Conservation (phyloP, 2,797 vertebrate species). For the Kryptopterus vitreolus region DNA sequence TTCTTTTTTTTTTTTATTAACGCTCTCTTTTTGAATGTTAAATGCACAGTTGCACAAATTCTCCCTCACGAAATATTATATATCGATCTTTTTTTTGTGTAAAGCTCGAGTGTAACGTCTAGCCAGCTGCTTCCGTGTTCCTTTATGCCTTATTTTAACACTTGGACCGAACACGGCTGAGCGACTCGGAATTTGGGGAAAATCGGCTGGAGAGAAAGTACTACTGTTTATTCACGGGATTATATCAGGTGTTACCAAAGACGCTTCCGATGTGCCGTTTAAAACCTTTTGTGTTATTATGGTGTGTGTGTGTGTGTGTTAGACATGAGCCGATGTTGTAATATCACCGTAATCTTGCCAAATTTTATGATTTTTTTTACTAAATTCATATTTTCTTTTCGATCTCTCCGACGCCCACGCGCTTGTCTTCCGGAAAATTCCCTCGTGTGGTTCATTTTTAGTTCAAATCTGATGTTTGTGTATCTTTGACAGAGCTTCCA, state of each 20-base stretch:
- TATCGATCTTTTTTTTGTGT: background rate
- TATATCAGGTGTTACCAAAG: slow-evolving; percentile 96
- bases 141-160: slow-evolving; percentile 48
- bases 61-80: slow-evolving; percentile 46
- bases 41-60: slow-evolving; percentile 78
- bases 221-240: slow-evolving; percentile 73
- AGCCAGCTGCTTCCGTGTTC: slow-evolving; percentile 44
- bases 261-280: slow-evolving; percentile 78
- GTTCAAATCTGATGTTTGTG: no score
- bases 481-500: no score
- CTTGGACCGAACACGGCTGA: slow-evolving; percentile 60
- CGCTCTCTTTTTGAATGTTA: slow-evolving; percentile 78
- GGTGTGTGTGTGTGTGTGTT: slow-evolving; percentile 55
- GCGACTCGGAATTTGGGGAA: slow-evolving; percentile 28
- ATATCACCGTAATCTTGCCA: background rate
- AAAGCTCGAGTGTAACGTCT: slow-evolving; percentile 3
- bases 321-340: background rate
- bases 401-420: no score
- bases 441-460: no score
- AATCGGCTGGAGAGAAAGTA: slow-evolving; percentile 75
- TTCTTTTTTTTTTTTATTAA: no score
- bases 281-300: slow-evolving; percentile 48
- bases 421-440: no score
- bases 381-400: no score
- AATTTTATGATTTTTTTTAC: background rate